phyloP scores from a whole-genome alignment of 2,797 vertebrate genomes.

The Tenualosa thibaudeaui region DNA sequence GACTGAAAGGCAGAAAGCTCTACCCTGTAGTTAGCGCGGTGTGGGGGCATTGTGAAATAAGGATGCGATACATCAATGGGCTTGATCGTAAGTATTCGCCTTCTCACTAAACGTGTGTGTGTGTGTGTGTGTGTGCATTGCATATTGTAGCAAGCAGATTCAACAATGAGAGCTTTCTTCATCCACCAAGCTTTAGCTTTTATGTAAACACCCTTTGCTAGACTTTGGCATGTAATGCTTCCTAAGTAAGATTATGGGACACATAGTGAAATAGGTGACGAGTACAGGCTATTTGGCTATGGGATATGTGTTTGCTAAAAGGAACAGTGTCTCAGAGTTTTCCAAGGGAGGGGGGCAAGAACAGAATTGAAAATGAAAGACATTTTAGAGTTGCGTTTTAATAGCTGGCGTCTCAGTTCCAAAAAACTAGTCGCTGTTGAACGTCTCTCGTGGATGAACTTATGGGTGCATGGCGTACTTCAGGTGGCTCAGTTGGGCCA shows the following conservation, averaged over 20 bases:
- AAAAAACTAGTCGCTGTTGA: no score
- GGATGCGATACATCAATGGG: slow-evolving; percentile 98
- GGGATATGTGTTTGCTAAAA: neutral
- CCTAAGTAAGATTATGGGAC: neutral
- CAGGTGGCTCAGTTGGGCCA: neutral
- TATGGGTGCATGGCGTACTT: no score
- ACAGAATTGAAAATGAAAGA: neutral
- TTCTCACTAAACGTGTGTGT: neutral
- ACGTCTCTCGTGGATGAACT: no score
- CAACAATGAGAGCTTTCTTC: neutral
- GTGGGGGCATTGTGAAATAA: slow-evolving; percentile 99
- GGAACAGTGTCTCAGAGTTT: neutral
- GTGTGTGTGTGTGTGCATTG: neutral
- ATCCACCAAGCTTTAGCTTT: neutral
- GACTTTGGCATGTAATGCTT: neutral
- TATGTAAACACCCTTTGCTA: neutral
- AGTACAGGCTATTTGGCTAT: neutral
- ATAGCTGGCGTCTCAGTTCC: neutral
- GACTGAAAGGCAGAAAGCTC: slow-evolving; percentile 95
- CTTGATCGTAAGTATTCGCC: slow-evolving; percentile 93
- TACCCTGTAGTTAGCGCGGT: slow-evolving; percentile 97
- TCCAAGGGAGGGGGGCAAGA: neutral
- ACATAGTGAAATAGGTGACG: neutral
- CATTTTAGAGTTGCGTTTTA: neutral
- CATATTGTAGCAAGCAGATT: neutral